Evolutionary conservation across 1,140 invertebrate genomes (phyloP), one percentile per base, ranked within the genome.

Genomic region (Drosophila paulistorum): DNA sequence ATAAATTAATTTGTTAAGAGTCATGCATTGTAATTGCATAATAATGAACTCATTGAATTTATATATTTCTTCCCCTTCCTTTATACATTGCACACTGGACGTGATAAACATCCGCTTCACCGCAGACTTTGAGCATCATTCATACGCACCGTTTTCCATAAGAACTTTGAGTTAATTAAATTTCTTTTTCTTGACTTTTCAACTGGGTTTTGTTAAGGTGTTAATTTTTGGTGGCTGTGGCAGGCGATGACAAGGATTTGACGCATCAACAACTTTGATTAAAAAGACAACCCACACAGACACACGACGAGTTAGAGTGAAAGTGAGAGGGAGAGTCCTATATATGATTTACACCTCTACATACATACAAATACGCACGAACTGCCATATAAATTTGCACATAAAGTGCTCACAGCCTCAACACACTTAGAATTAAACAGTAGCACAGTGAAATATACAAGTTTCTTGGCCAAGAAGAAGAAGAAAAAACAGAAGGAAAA

Each of bases 131-230:
- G 17, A 23, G 23, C 17, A 51, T 51, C 20, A 51, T 11, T 51
- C 45, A 51, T 51, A 51, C 45, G 45, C 45, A 51, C 33, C 14
- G 58, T 39, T 60, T 20, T 60, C 9, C 58, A 20, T 23, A 39
- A 60, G 35, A 30, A 37, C 30, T 35, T 59, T 11, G 14, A 7
- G 14, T 20, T 20, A 17, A 33, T 71, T 71, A 35, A 80, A 77
- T 84, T 83, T 66, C 71, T 80, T 81, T 77, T 77, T 71, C 76
- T 73, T 77, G 72, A 84, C 69, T 83, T 60, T 72, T 37, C 62
- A 41, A 68, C 63, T 67, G 67, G 57, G 57, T 20, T 62, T 66
- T 55, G 63, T 23, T 60, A 74, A 85, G 74, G 65, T 51, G 45
- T 84, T 80, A 63, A 81, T 67, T 85, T 74, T 51, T 71, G 37